These are phyloP conservation scores for Pseudonaja textilis DNA, from an alignment of 2,113 vertebrate genomes.

Conservation along the genomic window DNA sequence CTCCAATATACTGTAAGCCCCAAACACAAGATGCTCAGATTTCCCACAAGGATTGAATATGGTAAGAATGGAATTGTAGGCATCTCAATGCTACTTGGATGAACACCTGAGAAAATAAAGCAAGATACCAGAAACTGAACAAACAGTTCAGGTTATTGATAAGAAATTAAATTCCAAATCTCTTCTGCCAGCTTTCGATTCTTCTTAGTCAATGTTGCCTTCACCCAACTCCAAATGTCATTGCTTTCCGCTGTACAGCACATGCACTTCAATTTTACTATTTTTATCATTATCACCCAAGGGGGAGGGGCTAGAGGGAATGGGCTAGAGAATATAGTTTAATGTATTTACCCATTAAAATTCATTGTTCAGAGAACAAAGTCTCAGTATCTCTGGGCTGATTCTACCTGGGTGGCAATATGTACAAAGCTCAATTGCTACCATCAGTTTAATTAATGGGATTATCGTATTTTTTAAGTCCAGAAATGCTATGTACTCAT, in stretches of 20 bases:
- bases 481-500: neutral
- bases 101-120: constrained; percentile 7
- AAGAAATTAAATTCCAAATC: neutral
- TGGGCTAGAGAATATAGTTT: neutral
- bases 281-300: neutral
- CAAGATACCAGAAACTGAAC: accelerated
- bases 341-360: neutral
- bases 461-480: accelerated
- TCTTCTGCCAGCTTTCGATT: neutral
- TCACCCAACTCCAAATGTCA: neutral
- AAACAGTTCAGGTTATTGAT: neutral
- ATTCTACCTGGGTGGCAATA: neutral
- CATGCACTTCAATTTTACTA: neutral
- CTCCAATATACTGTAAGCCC: constrained; percentile 78
- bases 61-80: constrained; percentile 68
- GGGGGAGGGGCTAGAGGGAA: neutral
- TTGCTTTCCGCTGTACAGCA: neutral
- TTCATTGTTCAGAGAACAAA: neutral
- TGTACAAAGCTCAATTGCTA: neutral
- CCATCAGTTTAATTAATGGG: neutral
- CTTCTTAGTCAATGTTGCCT: neutral
- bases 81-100: constrained; percentile 24
- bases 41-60: constrained; percentile 66
- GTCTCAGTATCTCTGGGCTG: neutral
- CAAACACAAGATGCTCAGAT: constrained; percentile 76